Conservation (phyloP, 2,888 invertebrate genomes). For the Drosophila robusta region DNA sequence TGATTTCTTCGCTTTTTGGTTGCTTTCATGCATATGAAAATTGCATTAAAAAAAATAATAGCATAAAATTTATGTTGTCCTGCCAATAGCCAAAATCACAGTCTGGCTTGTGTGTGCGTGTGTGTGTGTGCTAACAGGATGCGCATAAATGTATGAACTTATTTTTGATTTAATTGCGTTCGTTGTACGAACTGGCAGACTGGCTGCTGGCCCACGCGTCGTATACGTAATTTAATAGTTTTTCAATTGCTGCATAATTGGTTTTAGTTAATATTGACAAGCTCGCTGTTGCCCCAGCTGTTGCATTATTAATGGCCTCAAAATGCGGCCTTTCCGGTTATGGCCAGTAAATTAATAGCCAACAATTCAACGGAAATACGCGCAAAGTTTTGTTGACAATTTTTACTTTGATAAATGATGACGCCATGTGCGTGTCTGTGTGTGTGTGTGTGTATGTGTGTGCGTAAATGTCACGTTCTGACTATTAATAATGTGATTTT, state of each 20-base stretch:
- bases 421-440: slow-evolving; percentile 19
- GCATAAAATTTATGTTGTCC: slow-evolving; percentile 65
- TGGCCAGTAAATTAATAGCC: slow-evolving; percentile 60
- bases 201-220: slow-evolving; percentile 26
- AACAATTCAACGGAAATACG: slow-evolving; percentile 72
- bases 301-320: slow-evolving; percentile 76
- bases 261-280: slow-evolving; percentile 77
- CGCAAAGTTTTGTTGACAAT: slow-evolving; percentile 58
- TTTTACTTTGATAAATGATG: slow-evolving; percentile 68
- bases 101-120: slow-evolving; percentile 14
- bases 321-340: slow-evolving; percentile 60
- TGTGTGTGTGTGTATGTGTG: slow-evolving; percentile 23
- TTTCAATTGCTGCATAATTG: slow-evolving; percentile 68
- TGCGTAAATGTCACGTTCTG: slow-evolving; percentile 67
- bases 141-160: slow-evolving; percentile 63
- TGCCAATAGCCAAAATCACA: slow-evolving; percentile 45
- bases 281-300: slow-evolving; percentile 54
- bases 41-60: slow-evolving; percentile 62
- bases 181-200: slow-evolving; percentile 27
- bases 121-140: slow-evolving; percentile 47
- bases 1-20: slow-evolving; percentile 62
- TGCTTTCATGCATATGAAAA: slow-evolving; percentile 58
- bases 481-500: slow-evolving; percentile 73
- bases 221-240: slow-evolving; percentile 75
- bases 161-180: slow-evolving; percentile 76